Percentiles rank a stretch among this genome's conserved stretches.
Conservation (phyloP, 2,113 vertebrate genomes). For the Sula dactylatra region DNA sequence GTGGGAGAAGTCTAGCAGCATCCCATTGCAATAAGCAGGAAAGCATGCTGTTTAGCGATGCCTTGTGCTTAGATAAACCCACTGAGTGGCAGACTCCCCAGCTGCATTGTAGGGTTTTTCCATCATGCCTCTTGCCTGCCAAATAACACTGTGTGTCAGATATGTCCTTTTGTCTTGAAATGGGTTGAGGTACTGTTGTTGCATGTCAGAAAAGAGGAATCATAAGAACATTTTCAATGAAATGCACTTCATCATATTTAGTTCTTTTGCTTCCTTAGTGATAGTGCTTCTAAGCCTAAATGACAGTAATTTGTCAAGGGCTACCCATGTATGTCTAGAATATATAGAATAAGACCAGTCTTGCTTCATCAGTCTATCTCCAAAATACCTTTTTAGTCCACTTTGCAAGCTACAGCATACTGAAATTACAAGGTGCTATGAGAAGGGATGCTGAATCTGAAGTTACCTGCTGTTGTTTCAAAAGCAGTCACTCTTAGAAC, state of each 20-base stretch:
- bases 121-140: not conserved
- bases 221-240: not conserved
- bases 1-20: not conserved
- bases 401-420: constrained; percentile 24
- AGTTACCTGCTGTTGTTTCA: constrained; percentile 57
- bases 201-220: not conserved
- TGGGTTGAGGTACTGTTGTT: not conserved
- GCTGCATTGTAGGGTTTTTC: not conserved
- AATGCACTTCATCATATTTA: not conserved
- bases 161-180: not conserved
- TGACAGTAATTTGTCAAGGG: not conserved
- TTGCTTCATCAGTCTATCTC: not conserved
- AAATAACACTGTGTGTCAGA: not conserved
- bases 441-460: constrained; percentile 39
- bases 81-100: not conserved
- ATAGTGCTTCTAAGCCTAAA: not conserved
- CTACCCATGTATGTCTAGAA: not conserved
- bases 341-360: not conserved
- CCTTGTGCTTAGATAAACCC: not conserved
- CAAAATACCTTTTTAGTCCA: not conserved
- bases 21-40: not conserved
- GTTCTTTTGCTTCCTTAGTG: not conserved
- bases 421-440: constrained; percentile 47
- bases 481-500: constrained; percentile 53
- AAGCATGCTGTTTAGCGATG: not conserved